These are phyloP conservation scores for Sebastes oblongus DNA, from an alignment of 2,797 vertebrate genomes.

Conservation along the genomic window DNA sequence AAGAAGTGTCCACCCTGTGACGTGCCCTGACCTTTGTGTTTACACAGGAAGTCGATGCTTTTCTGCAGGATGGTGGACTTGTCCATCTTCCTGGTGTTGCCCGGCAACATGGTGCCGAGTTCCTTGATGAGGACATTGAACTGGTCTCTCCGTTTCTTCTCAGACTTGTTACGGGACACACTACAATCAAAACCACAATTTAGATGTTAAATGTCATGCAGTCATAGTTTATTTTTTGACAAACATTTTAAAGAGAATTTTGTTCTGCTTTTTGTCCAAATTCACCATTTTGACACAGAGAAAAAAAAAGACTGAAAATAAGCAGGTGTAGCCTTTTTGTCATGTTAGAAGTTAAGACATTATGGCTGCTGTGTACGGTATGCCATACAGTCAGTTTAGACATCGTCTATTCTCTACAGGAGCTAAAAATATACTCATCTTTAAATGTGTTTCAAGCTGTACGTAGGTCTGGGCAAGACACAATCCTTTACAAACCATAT, in stretches of 20 bases:
- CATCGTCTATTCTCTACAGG: background rate
- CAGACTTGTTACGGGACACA: slow-evolving; percentile 97
- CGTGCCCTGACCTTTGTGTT: slow-evolving; percentile 92
- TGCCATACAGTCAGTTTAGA: background rate
- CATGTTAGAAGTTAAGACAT: background rate
- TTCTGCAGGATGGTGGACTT: slow-evolving; percentile 98
- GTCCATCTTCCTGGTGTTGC: slow-evolving; percentile 97
- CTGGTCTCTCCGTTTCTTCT: slow-evolving; percentile 98
- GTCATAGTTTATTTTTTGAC: background rate
- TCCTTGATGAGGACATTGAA: slow-evolving; percentile 99
- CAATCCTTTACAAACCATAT: background rate
- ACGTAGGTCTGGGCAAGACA: background rate
- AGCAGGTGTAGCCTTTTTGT: background rate
- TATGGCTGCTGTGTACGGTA: background rate
- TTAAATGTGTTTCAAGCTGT: background rate
- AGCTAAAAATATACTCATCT: background rate
- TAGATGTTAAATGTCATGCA: background rate
- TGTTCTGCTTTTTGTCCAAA: background rate
- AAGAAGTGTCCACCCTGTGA: background rate
- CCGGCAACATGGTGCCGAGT: slow-evolving; percentile 96
- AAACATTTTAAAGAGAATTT: background rate
- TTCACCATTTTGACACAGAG: background rate
- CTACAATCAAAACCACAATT: slow-evolving; percentile 68
- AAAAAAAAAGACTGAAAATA: background rate
- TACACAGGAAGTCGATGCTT: slow-evolving; percentile 97